Evolutionary conservation across 2,797 vertebrate species (phyloP).

Genomic region (Leucoraja ocellata): DNA sequence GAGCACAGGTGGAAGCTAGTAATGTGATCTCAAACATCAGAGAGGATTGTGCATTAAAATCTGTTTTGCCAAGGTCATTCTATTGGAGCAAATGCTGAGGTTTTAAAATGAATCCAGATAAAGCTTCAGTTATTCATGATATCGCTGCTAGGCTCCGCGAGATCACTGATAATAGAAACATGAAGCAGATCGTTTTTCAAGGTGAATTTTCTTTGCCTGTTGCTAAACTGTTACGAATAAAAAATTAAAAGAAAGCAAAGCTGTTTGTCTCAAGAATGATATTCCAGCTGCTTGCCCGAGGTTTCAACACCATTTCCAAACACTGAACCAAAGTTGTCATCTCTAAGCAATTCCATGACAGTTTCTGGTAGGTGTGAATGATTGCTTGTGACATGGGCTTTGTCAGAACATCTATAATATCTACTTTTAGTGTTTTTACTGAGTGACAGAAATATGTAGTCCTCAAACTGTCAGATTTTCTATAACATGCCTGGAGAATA

Average conservation of each 20-base stretch:
- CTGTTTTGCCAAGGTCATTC: neutral
- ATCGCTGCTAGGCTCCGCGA: no score
- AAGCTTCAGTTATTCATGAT: neutral
- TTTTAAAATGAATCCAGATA: neutral
- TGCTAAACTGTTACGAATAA: neutral
- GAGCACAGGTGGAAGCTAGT: neutral
- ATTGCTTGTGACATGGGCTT: constrained; percentile 9
- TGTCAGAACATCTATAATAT: neutral
- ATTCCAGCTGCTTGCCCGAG: neutral
- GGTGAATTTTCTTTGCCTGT: neutral
- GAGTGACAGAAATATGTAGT: neutral
- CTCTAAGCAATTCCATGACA: neutral
- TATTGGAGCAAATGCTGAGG: neutral
- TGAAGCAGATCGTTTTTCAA: neutral
- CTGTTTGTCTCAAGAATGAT: neutral
- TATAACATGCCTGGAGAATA: neutral
- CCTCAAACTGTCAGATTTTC: neutral
- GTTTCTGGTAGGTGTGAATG: neutral
- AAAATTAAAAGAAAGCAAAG: neutral
- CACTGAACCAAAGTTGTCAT: neutral
- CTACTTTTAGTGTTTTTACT: neutral
- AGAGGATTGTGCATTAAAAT: neutral
- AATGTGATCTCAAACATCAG: neutral
- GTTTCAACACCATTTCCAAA: neutral
- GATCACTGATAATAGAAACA: neutral